Base-by-base conservation (phyloP, 2,113 vertebrate species). In the Leiothrix lutea region DNA sequence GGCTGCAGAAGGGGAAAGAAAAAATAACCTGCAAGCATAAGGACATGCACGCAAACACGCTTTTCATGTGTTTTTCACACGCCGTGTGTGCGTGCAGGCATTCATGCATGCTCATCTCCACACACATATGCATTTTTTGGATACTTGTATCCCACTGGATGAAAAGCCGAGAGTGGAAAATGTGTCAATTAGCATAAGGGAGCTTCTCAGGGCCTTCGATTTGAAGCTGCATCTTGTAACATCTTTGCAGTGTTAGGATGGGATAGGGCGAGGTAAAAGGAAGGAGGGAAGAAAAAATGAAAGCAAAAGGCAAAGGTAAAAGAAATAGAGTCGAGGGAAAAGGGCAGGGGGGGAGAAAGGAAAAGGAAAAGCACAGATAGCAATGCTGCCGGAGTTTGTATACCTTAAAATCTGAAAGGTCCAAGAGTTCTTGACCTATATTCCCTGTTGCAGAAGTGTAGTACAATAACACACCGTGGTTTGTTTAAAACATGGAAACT, bases 401-500 rank as follows among this genome's bases (percentile, higher is more conserved):
- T 91, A 93, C 67, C 92, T 97, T 93, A 91, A 73, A 82, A 78
- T 93, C 85, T 69, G 47, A 91, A 86, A 86, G 36, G 40, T 92
- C 88, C 42, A 28, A 33, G 86, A 92, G 83, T 85, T 96, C 88
- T 69, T 93, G 84, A 94, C 71, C 91, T 74, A 48, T 73, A 77
- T 92, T 96, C 81, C 58, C 57, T 2, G 5, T 88, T 96, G 87
- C 79, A 92, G 93, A 88, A 90, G 56, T 5, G 1, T 15, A 80
- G n/a, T 71, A 69, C 47, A 95, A 92, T 81, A 97, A 94, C 94
- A 92, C 78, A 80, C 78, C 8, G 0, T 75, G 79, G 44, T 94
- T 95, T 96, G 92, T 96, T 96, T 95, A 94, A 94, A 95, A 94
- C 75, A 94, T 88, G 65, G 95, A 90, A 94, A 88, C 36, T 91